Evolutionary conservation across 2,113 vertebrate species (phyloP), one percentile per base, ranked within the genome.

Genomic region (Regulus satrapa): DNA sequence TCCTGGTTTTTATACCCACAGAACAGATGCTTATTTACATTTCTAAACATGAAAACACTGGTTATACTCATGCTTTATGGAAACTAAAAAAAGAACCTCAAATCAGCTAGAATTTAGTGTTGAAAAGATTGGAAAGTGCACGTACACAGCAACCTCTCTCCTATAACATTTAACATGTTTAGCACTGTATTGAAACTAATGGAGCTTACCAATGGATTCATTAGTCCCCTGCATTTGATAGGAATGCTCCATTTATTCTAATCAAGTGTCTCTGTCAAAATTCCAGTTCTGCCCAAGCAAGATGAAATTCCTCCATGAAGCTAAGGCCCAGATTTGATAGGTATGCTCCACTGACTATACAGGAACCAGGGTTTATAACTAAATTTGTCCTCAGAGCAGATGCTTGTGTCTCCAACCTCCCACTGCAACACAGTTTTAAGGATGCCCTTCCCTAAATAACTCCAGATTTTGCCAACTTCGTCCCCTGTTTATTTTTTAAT

Each of bases 131-230:
- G 43, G 28, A 67, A 76, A 78, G 32, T 52, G 43, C 67, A 54
- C n/a, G 55, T 59, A 72, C 0, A 1, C 15, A 95, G 38, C 58
- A 90, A 76, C 56, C 38, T 56, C 48, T 89, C 62, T 85, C 83
- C 67, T 80, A n/a, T n/a, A 88, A 73, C 82, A 82, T 72, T 92
- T 93, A 94, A 82, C 41, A 92, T 49, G 89, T 67, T 91, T 69
- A 77, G 34, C 78, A 59, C 31, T 49, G n/a, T 62, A 94, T 46
- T 96, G 81, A 93, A 97, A 97, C 66, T 94, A 97, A 93, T 85
- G 79, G 61, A 38, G 40, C 43, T 95, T 84, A 87, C 43, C 64
- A 88, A 56, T 79, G 62, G 82, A 95, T 96, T 97, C 83, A 92
- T 93, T 94, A 96, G 68, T 49, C 85, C 58, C 34, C 52, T 92